phyloP scores from a whole-genome alignment of 2,113 vertebrate species.

The Istiophorus platypterus region DNA sequence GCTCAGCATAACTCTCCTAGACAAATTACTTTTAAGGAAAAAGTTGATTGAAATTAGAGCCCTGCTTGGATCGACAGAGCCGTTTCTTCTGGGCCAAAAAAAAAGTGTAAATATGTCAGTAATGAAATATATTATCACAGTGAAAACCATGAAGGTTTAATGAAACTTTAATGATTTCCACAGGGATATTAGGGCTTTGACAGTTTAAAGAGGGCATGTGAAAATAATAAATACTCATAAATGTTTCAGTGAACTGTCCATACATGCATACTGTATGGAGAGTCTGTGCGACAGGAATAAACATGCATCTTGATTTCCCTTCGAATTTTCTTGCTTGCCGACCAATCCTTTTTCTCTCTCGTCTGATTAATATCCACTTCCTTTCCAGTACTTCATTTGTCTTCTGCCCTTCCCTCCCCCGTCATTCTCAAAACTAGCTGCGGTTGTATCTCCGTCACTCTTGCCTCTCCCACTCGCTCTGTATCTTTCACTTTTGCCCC shows the following conservation, averaged over 20 bases:
- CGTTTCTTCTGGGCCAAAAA: neutral
- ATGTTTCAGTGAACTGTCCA: neutral
- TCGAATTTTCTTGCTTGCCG: constrained; percentile 43
- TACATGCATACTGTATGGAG: neutral
- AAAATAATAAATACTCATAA: constrained; percentile 9
- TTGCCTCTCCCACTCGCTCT: neutral
- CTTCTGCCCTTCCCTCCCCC: neutral
- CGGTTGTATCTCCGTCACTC: constrained; percentile 13
- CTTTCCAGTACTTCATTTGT: constrained; percentile 45
- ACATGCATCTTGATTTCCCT: constrained; percentile 47
- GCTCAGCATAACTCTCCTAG: constrained; percentile 30
- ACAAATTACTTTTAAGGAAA: neutral
- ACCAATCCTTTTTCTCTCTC: constrained; percentile 47
- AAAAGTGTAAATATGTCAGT: neutral
- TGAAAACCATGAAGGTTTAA: neutral
- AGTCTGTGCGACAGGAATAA: neutral
- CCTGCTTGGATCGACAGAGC: neutral
- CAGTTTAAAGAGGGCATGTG: neutral
- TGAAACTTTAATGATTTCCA: neutral
- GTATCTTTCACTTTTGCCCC: constrained; percentile 4
- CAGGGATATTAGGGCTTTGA: neutral
- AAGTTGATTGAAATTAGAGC: constrained; percentile 22
- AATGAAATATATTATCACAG: neutral
- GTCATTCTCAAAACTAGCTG: constrained; percentile 16
- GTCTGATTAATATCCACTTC: constrained; percentile 67